These are phyloP conservation scores for Monopis laevigella DNA, from an alignment of 2,888 invertebrate species.

Conservation along the genomic window DNA sequence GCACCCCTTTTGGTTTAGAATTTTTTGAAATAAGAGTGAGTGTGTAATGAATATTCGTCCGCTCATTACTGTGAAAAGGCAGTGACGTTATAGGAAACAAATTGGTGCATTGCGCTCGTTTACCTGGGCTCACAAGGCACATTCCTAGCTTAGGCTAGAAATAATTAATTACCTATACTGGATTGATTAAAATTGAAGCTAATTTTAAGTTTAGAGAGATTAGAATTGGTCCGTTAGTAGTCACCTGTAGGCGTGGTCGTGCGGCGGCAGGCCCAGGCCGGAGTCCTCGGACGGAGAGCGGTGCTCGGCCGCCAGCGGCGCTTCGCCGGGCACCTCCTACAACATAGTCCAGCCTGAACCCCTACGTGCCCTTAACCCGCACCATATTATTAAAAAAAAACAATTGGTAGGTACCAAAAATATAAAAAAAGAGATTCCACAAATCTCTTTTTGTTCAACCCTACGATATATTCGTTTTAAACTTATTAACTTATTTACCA, in stretches of 20 bases:
- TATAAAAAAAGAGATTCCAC: no score
- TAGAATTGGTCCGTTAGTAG: no score
- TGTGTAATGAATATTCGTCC: constrained; percentile 34
- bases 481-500: no score
- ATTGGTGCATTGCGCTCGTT: constrained; percentile 7
- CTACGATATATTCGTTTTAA: no score
- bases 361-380: constrained; percentile 36
- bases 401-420: no score
- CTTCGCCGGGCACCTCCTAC: constrained; percentile 60
- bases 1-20: constrained; percentile 43
- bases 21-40: constrained; percentile 33
- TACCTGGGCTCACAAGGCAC: no score
- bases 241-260: constrained; percentile 76
- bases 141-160: no score
- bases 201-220: no score
- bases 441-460: no score
- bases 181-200: no score
- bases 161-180: no score
- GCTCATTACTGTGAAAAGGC: constrained; percentile 41
- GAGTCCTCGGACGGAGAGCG: constrained; percentile 94
- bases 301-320: constrained; percentile 73
- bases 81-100: not conserved
- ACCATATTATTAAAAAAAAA: no score
- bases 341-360: constrained; percentile 66
- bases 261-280: constrained; percentile 88